A percentile compares a stretch with the other conserved stretches of the same genome.
Conservation (phyloP, 2,797 vertebrate species). For the Chelon labrosus region DNA sequence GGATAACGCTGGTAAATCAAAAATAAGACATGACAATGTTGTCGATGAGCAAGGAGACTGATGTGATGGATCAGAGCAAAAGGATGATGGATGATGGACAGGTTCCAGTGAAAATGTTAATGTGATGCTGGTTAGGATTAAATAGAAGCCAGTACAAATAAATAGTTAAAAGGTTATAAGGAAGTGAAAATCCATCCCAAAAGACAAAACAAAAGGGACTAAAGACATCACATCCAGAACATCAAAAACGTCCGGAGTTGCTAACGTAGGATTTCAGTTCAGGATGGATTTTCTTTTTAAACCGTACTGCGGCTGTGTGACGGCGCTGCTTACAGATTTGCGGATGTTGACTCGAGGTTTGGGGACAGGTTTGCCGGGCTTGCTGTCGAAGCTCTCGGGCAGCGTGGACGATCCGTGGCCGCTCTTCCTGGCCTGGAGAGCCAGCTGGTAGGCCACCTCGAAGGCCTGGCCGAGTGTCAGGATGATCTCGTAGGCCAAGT, state of each 20-base stretch:
- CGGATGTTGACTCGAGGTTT: conserved; percentile 98
- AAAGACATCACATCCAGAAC: too few species aligned
- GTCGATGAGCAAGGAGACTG: conserved; percentile 19
- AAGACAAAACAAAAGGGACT: background rate
- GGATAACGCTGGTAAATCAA: conserved; percentile 21
- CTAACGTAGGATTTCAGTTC: conserved; percentile 7
- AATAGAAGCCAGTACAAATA: conserved; percentile 26
- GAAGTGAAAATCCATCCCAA: conserved; percentile 63
- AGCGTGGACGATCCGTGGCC: conserved; percentile 97
- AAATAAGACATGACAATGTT: conserved; percentile 19
- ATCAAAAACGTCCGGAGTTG: background rate
- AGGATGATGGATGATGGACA: conserved; percentile 17
- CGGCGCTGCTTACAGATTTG: conserved; percentile 91
- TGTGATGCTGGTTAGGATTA: conserved; percentile 41
- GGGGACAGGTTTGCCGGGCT: conserved; percentile 97
- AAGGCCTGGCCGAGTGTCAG: conserved; percentile 98
- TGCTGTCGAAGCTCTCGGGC: conserved; percentile 98
- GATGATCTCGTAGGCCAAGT: conserved; percentile 99
- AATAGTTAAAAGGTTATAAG: conserved; percentile 9
- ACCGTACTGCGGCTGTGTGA: background rate
- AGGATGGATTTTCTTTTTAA: conserved; percentile 49
- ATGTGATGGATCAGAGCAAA: conserved; percentile 18
- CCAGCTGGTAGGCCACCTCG: conserved; percentile 98
- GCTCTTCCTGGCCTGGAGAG: conserved; percentile 96
- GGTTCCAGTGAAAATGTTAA: conserved; percentile 38